Evolutionary conservation across 2,888 invertebrate genomes (phyloP), one percentile per base, ranked within the genome.

Genomic region (Epistrophe eligans): DNA sequence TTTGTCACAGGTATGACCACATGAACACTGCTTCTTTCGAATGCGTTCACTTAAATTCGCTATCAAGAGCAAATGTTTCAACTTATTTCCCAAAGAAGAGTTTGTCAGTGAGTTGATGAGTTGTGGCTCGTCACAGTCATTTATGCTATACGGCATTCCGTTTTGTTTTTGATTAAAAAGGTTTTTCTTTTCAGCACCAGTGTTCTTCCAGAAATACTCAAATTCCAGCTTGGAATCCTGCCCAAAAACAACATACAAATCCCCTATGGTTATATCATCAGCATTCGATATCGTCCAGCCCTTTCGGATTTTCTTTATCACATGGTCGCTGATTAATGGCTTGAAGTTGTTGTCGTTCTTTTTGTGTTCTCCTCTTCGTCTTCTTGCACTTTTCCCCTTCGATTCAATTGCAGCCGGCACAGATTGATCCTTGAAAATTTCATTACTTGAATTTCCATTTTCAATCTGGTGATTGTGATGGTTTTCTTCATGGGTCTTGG

Each of bases 211-310:
- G 94, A 96, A 96, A 92, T 97, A 97, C 91, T 97, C 96, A 32
- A 97, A 92, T 79, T 95, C 94, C 40, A 97, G 92, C 92, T 95
- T 96, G 0, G 96, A 96, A 83, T 97, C 95, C 77, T 92, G 91
- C 0, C 93, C 93, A 90, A 97, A 96, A 95, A 98, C 97, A 66
- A 98, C 94, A 93, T 98, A 98, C 77, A 98, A 93, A 93, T 99
- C 98, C 0, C 98, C 98, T 40, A 99, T 94, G 6, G 97, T 97
- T 55, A 98, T 94, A 43, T 96, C 96, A 9, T 96, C 96, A 1
- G 96, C 95, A 90, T 96, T 96, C 17, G 94, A 93, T 10, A 94
- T 91, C 72, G 96, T 97, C 98, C 98, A 98, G 0, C 98, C 98
- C 45, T 90, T 90, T 72, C 93, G 91, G 57, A 93, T 92, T 80